These are phyloP conservation scores for Desmodus rotundus DNA, from an alignment of 2,113 vertebrate genomes.

Conservation along the genomic window DNA sequence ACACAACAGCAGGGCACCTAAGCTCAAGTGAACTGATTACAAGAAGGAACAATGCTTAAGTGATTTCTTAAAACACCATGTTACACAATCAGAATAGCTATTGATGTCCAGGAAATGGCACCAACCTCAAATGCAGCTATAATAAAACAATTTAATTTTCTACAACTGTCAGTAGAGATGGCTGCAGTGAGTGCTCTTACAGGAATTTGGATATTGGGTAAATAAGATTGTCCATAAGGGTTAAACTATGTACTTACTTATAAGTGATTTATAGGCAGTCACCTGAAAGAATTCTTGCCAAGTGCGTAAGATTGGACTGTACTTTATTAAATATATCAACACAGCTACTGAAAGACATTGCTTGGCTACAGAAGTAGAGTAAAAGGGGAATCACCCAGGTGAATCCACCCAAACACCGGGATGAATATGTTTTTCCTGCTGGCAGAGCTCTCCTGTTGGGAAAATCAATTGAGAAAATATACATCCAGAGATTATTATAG, in stretches of 20 bases:
- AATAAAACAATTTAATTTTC: slow-evolving; percentile 37
- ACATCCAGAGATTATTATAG: background rate
- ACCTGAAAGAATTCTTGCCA: slow-evolving; percentile 16
- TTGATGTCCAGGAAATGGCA: slow-evolving; percentile 4
- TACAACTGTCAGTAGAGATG: background rate
- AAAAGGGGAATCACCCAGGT: background rate
- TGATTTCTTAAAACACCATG: background rate
- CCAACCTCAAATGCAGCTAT: background rate
- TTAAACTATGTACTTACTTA: background rate
- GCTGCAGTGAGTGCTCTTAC: background rate
- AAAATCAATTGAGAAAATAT: background rate
- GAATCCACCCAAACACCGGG: background rate
- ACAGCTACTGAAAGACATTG: background rate
- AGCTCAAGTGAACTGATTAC: slow-evolving; percentile 22
- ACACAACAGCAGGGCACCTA: slow-evolving; percentile 34
- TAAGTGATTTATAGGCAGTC: background rate
- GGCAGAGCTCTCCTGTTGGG: background rate
- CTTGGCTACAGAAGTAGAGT: background rate
- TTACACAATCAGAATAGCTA: background rate
- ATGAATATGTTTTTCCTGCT: background rate
- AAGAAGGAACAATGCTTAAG: slow-evolving; percentile 14
- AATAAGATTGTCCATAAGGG: background rate
- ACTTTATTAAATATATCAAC: background rate
- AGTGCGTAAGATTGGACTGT: background rate
- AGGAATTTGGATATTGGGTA: slow-evolving; percentile 12